Evolutionary conservation across 2,888 invertebrate species (phyloP).

Genomic region (Lagria hirta): DNA sequence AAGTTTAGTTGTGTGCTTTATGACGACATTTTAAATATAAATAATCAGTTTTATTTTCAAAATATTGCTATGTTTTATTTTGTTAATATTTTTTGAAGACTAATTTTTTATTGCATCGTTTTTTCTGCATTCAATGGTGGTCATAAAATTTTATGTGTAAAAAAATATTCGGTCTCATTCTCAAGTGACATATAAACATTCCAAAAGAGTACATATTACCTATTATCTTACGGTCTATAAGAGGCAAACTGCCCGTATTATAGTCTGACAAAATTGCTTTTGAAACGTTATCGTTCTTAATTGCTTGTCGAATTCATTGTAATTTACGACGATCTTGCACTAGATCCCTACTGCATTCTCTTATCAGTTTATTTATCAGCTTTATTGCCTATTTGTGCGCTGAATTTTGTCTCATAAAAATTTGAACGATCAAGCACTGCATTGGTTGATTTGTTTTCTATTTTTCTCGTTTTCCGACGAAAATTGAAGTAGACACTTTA

Average conservation of each 20-base stretch:
- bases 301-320: slow-evolving; percentile 30
- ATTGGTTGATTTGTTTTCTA: no score
- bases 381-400: slow-evolving; percentile 19
- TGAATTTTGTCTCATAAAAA: no score
- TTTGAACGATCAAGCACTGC: no score
- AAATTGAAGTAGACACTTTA: no score
- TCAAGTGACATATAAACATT: slow-evolving; percentile 22
- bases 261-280: slow-evolving; percentile 16
- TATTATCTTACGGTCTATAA: slow-evolving; percentile 23
- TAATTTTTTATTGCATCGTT: no score
- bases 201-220: slow-evolving; percentile 18
- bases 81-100: not conserved
- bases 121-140: not conserved
- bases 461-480: no score
- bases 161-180: no score
- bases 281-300: slow-evolving; percentile 31
- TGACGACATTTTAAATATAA: no score
- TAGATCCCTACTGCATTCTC: slow-evolving; percentile 9
- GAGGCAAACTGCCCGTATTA: slow-evolving; percentile 22
- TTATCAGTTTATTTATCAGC: slow-evolving; percentile 13
- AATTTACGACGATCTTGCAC: slow-evolving; percentile 26
- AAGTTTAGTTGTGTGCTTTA: no score
- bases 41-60: slow-evolving; percentile 1
- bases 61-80: not conserved
- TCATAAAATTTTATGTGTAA: no score